phyloP scores from a whole-genome alignment of 2,888 invertebrate genomes.

The Xylophagus ater region DNA sequence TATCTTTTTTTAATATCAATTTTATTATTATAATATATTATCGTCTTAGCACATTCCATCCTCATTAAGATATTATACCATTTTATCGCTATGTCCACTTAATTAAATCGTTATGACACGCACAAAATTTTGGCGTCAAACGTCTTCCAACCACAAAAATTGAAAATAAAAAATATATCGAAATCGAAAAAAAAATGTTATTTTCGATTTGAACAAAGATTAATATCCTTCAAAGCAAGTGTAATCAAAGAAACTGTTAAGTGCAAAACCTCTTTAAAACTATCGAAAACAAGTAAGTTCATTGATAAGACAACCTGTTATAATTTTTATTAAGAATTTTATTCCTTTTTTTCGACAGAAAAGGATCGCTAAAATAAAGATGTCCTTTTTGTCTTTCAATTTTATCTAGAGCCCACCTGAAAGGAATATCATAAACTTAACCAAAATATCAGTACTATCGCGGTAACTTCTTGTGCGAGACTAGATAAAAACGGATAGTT shows the following conservation, averaged over 20 bases:
- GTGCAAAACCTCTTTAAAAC: conserved; percentile 14
- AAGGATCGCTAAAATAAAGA: background rate
- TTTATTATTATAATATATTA: too few relatives aligned
- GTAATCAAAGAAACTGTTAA: conserved; percentile 8
- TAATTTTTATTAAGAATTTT: too few relatives aligned
- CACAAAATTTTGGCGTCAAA: conserved; percentile 7
- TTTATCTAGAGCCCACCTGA: background rate
- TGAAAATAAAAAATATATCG: too few relatives aligned
- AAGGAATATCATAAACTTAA: too few relatives aligned
- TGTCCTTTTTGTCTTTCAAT: background rate
- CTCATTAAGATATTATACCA: too few relatives aligned
- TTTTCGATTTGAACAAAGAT: conserved; percentile 7
- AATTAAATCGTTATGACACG: conserved; percentile 9
- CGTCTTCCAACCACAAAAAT: too few relatives aligned
- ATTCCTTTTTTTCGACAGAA: background rate
- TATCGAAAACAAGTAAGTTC: conserved; percentile 13
- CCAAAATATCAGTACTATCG: too few relatives aligned
- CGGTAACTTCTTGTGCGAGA: conserved; percentile 1
- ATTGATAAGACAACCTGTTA: conserved; percentile 13
- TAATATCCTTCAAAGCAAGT: conserved; percentile 3
- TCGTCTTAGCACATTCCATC: too few relatives aligned
- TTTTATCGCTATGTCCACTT: conserved; percentile 12
- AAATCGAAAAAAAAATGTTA: too few relatives aligned
- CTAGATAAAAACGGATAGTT: conserved; percentile 6
- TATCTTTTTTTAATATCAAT: too few relatives aligned